phyloP scores from a whole-genome alignment of 2,888 invertebrate species.

The Epiblema foenella region DNA sequence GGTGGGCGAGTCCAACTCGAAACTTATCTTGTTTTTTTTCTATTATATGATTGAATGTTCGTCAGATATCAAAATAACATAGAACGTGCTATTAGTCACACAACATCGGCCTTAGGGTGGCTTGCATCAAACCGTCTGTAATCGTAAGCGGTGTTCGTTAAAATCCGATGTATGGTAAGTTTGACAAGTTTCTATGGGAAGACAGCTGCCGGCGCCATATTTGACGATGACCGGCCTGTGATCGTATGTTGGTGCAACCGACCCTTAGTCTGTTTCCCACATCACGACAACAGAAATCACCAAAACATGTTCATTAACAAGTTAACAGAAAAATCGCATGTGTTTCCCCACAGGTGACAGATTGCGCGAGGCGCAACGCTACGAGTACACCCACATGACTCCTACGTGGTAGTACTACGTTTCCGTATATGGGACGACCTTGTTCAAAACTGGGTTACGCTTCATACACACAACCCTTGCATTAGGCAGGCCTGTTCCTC shows the following conservation, averaged over 20 bases:
- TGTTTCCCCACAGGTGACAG: conserved; percentile 27
- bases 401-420: conserved; percentile 32
- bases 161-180: too few species aligned
- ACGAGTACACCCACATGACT: conserved; percentile 21
- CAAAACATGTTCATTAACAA: background rate
- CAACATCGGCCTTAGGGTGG: background rate
- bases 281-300: background rate
- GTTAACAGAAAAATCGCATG: background rate
- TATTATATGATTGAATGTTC: too few species aligned
- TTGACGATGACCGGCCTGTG: too few species aligned
- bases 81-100: background rate
- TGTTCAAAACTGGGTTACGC: conserved; percentile 18
- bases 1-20: too few species aligned
- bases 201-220: too few species aligned
- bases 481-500: background rate
- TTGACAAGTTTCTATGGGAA: too few species aligned
- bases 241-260: too few species aligned
- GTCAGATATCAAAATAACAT: background rate
- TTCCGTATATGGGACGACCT: conserved; percentile 32
- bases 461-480: conserved; percentile 24
- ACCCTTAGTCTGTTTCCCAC: too few species aligned
- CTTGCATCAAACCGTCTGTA: too few species aligned
- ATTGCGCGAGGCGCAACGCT: conserved; percentile 28
- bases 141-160: too few species aligned
- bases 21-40: too few species aligned